A percentile compares a stretch with the other conserved stretches of the same genome.
Conservation (phyloP, 2,113 vertebrate species). For the Hemicordylus capensis region DNA sequence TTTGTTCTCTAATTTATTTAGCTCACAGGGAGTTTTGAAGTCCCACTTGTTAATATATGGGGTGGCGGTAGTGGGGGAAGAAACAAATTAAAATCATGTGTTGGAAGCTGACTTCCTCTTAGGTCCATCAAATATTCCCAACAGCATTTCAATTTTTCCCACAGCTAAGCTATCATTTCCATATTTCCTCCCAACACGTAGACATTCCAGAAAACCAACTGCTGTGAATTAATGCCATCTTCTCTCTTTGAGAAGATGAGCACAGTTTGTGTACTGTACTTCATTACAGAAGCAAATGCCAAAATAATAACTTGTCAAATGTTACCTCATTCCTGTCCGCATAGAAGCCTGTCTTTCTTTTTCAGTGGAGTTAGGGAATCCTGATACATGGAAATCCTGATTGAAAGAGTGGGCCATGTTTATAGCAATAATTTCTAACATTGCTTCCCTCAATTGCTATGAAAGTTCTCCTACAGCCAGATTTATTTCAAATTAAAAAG, state of each 20-base stretch:
- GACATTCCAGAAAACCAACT: background rate
- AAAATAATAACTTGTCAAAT: background rate
- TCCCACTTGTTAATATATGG: background rate
- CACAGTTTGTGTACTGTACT: background rate
- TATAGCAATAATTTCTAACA: background rate
- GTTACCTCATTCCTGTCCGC: background rate
- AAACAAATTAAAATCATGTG: slow-evolving; percentile 18
- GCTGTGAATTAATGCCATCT: background rate
- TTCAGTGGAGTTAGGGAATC: background rate
- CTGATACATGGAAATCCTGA: background rate
- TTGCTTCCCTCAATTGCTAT: background rate
- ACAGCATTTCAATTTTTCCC: background rate
- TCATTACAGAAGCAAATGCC: background rate
- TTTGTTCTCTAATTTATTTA: background rate
- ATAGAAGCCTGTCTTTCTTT: background rate
- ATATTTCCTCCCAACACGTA: background rate
- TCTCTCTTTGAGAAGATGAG: background rate
- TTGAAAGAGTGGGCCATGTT: background rate
- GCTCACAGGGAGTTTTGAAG: slow-evolving; percentile 3
- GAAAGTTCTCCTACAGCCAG: background rate
- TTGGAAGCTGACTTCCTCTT: background rate
- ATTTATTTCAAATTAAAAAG: background rate
- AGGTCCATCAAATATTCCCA: background rate
- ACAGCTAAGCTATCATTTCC: background rate
- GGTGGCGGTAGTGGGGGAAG: too few species aligned